Evolutionary conservation across 2,113 vertebrate species (phyloP).

Genomic region (Nansenia antarctica): DNA sequence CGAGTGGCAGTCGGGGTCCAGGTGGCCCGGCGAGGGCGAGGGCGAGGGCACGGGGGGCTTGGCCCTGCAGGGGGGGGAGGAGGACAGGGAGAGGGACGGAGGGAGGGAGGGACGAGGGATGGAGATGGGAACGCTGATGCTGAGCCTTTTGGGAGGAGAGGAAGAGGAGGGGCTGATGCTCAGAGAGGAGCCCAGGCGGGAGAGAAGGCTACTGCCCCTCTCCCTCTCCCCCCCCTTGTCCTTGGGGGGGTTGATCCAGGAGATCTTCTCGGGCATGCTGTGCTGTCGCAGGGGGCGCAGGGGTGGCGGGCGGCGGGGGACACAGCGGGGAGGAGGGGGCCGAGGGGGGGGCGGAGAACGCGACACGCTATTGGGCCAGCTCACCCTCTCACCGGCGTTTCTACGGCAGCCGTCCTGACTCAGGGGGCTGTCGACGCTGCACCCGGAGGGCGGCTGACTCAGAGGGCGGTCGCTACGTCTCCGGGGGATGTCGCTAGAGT

Average conservation of each 20-base stretch:
- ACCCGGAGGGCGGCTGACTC: not conserved
- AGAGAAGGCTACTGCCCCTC: slow-evolving; percentile 48
- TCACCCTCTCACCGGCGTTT: not conserved
- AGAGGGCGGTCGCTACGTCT: not conserved
- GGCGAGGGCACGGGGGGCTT: no score
- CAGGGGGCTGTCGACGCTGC: not conserved
- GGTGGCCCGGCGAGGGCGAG: slow-evolving; percentile 78
- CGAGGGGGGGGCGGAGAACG: slow-evolving; percentile 56
- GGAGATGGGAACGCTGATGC: slow-evolving; percentile 64
- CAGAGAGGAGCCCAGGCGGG: slow-evolving; percentile 57
- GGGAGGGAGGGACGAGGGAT: slow-evolving; percentile 71
- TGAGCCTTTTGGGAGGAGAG: slow-evolving; percentile 73
- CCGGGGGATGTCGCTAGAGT: not conserved
- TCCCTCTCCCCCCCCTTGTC: slow-evolving; percentile 57
- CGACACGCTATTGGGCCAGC: slow-evolving; percentile 4
- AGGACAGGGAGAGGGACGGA: slow-evolving; percentile 61
- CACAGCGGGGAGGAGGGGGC: slow-evolving; percentile 54
- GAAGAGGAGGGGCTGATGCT: slow-evolving; percentile 54
- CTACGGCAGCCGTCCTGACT: not conserved
- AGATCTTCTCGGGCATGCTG: slow-evolving; percentile 83
- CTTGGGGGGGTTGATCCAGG: slow-evolving; percentile 62
- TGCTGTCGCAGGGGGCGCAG: slow-evolving; percentile 48
- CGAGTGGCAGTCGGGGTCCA: slow-evolving; percentile 67
- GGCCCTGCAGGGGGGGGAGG: slow-evolving; percentile 66
- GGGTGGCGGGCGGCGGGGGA: not conserved